These are phyloP conservation scores for Amphipoea lucens DNA, from an alignment of 2,888 invertebrate genomes.

Conservation along the genomic window DNA sequence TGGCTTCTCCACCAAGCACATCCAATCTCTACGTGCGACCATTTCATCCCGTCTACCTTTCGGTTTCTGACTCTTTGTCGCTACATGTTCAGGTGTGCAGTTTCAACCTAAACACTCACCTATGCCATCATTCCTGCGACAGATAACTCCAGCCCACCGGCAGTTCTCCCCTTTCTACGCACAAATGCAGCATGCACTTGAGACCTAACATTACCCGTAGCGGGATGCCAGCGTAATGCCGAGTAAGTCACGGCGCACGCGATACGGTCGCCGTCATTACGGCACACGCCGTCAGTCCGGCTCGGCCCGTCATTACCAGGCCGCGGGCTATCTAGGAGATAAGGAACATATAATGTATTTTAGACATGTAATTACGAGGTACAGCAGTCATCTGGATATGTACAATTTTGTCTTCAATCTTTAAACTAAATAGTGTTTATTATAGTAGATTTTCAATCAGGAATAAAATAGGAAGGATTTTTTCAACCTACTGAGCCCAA, in stretches of 20 bases:
- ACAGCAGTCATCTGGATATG: background rate
- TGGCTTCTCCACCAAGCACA: too few relatives aligned
- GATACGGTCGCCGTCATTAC: constrained; percentile 44
- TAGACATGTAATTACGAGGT: constrained; percentile 12
- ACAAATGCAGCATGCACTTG: constrained; percentile 1
- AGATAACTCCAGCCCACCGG: background rate
- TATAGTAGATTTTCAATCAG: background rate
- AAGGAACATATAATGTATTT: constrained; percentile 8
- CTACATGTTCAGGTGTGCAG: background rate
- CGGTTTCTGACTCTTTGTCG: background rate
- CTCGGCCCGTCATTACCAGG: constrained; percentile 47
- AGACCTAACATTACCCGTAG: constrained; percentile 37
- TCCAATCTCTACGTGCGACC: too few relatives aligned
- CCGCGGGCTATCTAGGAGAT: constrained; percentile 19
- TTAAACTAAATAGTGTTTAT: background rate
- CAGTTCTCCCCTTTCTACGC: background rate
- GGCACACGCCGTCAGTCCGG: constrained; percentile 25
- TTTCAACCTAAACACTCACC: background rate
- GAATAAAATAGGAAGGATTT: background rate
- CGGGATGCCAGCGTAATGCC: constrained; percentile 36
- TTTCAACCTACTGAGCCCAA: background rate
- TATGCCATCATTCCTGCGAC: background rate
- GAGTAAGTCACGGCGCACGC: constrained; percentile 58
- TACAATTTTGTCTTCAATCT: background rate
- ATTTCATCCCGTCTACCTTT: background rate